Percentiles rank a stretch among this genome's conserved stretches.
Conservation (phyloP, 2,113 vertebrate genomes). For the Stictonetta naevosa region DNA sequence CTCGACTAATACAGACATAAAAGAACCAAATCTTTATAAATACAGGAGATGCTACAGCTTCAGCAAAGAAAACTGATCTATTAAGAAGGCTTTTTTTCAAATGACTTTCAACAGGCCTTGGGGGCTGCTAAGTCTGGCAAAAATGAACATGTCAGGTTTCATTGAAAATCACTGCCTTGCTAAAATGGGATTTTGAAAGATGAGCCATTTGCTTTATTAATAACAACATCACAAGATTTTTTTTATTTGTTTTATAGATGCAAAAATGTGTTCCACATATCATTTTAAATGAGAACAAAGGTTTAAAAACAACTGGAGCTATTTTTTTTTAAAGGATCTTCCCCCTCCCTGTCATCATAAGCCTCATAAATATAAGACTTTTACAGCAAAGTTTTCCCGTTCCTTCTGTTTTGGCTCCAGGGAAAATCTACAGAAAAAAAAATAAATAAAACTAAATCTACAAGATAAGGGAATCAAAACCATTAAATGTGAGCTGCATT, state of each 20-base stretch:
- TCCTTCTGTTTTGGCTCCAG: constrained; percentile 57
- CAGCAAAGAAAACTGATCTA: background rate
- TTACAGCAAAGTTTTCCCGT: constrained; percentile 3
- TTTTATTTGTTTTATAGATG: constrained; percentile 20
- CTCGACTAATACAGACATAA: background rate
- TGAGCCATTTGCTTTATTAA: constrained; percentile 65
- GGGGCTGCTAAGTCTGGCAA: constrained; percentile 53
- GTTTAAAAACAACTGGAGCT: constrained; percentile 6
- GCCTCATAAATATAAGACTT: constrained; percentile 51
- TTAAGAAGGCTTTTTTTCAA: background rate
- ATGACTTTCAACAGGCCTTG: constrained; percentile 64
- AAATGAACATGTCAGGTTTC: constrained; percentile 72
- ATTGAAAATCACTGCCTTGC: constrained; percentile 66
- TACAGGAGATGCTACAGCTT: background rate
- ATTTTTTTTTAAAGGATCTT: background rate
- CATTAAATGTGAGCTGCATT: background rate
- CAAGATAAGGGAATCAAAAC: constrained; percentile 20
- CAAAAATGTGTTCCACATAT: constrained; percentile 18
- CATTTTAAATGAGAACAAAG: constrained; percentile 41
- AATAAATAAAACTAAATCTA: constrained; percentile 46
- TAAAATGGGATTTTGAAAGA: constrained; percentile 73
- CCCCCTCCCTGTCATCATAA: background rate
- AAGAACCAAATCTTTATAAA: background rate
- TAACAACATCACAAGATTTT: constrained; percentile 44
- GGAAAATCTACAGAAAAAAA: constrained; percentile 4